Evolutionary conservation across 2,113 vertebrate genomes (phyloP), one percentile per base, ranked within the genome.

Genomic region (Motacilla tschutschensis): DNA sequence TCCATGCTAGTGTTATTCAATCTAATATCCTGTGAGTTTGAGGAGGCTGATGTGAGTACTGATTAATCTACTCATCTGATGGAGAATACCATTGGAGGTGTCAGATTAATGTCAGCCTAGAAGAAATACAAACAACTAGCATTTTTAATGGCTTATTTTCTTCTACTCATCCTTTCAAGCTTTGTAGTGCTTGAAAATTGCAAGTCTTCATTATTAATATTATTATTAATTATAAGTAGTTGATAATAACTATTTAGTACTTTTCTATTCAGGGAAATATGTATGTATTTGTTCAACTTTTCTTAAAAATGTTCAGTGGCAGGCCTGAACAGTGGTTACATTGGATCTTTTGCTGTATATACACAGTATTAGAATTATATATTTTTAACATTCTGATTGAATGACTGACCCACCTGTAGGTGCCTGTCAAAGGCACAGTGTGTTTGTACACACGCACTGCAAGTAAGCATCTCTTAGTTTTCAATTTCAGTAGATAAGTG

Each of bases 121-220:
- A 77, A 84, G 38, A 73, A 46, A 67, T 67, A 76, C 2, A 35
- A 55, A 3, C 11, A 88, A 63, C 83, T 83, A 66, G 9, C 2
- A 24, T 83, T 91, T 80, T 55, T 77, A 89, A 64, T 44, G 14
- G 12, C 16, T 79, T 85, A 9, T 83, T 74, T 89, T 65, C 13
- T 71, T 75, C 21, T 67, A 9, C 13, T 50, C 24, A 13, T 41
- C 7, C 9, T 36, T 78, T 63, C 36, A n/a, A 48, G 8, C 4
- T 85, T 59, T 70, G 8, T 28, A 63, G 41, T 31, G 5, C 9
- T 44, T 41, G 16, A 76, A 85, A 76, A 14, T 28, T 73, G 3
- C 28, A 66, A 35, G 10, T 15, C 10, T 47, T 81, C 43, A 22
- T 41, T 60, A 14, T 57, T 41, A 5, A 51, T 28, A 5, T 33